These are phyloP conservation scores for Tokudaia tokunoshimensis DNA, from an alignment of 2,797 vertebrate species.

Conservation along the genomic window DNA sequence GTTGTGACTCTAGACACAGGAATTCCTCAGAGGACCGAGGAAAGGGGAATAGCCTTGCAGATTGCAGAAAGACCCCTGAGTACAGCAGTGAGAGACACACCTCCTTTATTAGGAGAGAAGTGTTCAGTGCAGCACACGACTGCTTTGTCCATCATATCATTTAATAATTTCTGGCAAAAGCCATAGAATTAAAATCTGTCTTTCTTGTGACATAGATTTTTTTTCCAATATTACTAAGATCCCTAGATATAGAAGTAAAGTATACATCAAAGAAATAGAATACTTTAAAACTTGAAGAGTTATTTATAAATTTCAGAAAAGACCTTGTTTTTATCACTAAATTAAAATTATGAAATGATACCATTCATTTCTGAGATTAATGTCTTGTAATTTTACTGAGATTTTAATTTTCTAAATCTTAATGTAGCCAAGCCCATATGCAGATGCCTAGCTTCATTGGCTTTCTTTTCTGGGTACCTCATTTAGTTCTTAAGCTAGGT, in stretches of 20 bases:
- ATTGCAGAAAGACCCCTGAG: background rate
- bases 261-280: constrained; percentile 48
- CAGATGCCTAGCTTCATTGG: constrained; percentile 36
- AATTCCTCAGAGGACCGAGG: constrained; percentile 27
- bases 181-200: background rate
- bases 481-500: background rate
- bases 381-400: constrained; percentile 58
- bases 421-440: background rate
- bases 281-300: constrained; percentile 44
- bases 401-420: constrained; percentile 58
- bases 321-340: constrained; percentile 43
- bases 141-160: background rate
- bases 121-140: background rate
- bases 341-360: constrained; percentile 56
- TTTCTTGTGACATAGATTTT: constrained; percentile 43
- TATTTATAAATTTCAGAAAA: constrained; percentile 67
- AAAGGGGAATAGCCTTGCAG: background rate
- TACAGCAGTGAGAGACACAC: background rate
- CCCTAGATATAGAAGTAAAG: constrained; percentile 43
- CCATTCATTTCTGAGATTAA: background rate
- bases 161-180: constrained; percentile 8
- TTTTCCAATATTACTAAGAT: constrained; percentile 10
- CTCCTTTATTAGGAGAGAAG: background rate
- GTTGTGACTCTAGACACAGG: background rate
- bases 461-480: constrained; percentile 16